phyloP scores from a whole-genome alignment of 2,797 vertebrate genomes.

The Myotis daubentonii region DNA sequence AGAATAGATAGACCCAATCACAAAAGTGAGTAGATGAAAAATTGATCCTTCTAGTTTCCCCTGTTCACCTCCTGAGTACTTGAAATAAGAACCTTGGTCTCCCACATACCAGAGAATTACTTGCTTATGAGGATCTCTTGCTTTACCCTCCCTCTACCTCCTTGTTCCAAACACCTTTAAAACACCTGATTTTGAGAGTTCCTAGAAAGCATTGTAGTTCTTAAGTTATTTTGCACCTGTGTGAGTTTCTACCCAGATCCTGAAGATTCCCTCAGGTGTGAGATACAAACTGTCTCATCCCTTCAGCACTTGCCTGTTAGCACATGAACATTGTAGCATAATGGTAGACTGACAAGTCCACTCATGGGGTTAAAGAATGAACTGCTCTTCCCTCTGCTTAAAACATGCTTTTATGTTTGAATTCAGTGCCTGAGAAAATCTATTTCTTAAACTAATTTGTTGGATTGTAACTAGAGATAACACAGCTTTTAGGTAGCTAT shows the following conservation, averaged over 20 bases:
- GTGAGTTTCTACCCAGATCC: slow-evolving; percentile 13
- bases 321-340: neutral
- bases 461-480: slow-evolving; percentile 21
- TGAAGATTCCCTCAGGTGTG: neutral
- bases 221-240: neutral
- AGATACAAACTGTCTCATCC: neutral
- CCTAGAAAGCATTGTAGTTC: neutral
- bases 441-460: slow-evolving; percentile 16
- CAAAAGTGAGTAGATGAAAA: neutral
- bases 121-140: neutral
- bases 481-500: slow-evolving; percentile 13
- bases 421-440: slow-evolving; percentile 26
- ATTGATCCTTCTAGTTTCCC: neutral
- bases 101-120: neutral
- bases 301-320: neutral
- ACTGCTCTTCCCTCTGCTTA: neutral
- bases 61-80: neutral
- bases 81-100: slow-evolving; percentile 16
- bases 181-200: slow-evolving; percentile 18
- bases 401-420: neutral
- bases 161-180: neutral
- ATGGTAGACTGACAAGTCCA: neutral
- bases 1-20: neutral
- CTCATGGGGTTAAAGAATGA: neutral
- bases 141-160: neutral